Evolutionary conservation across 92 coral and sea anemone genomes (phyloP).

Genomic region (Metridium senile): DNA sequence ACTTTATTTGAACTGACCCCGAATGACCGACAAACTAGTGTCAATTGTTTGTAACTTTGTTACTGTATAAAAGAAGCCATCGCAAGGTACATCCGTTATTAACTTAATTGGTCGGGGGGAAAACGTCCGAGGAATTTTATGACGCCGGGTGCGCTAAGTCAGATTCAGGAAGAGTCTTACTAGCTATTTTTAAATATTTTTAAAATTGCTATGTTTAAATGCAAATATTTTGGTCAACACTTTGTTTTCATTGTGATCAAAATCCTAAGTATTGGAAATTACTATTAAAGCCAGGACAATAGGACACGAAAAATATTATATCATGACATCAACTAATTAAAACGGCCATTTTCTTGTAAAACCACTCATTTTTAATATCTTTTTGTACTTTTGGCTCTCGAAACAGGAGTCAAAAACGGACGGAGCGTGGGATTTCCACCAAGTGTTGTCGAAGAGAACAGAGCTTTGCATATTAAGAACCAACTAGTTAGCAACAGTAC

Average conservation of each 20-base stretch:
- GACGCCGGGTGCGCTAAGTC: too few relatives aligned
- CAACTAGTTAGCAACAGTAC: background rate
- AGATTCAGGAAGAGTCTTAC: too few relatives aligned
- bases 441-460: background rate
- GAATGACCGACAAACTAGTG: conserved; percentile 10
- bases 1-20: conserved; percentile 9
- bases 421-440: background rate
- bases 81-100: background rate
- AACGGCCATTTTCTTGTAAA: conserved; percentile 1
- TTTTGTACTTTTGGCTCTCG: conserved; percentile 2
- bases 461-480: background rate
- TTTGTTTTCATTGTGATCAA: background rate
- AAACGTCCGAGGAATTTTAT: too few relatives aligned
- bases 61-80: background rate
- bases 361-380: background rate
- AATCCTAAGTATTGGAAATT: background rate
- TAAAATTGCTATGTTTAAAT: background rate
- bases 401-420: conserved; percentile 2
- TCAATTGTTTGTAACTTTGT: background rate
- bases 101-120: too few relatives aligned
- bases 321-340: background rate
- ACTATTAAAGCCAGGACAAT: background rate
- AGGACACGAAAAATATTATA: background rate
- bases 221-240: background rate
- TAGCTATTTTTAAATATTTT: too few relatives aligned